Evolutionary conservation across 2,113 vertebrate species (phyloP).

Genomic region (Girardinichthys multiradiatus): DNA sequence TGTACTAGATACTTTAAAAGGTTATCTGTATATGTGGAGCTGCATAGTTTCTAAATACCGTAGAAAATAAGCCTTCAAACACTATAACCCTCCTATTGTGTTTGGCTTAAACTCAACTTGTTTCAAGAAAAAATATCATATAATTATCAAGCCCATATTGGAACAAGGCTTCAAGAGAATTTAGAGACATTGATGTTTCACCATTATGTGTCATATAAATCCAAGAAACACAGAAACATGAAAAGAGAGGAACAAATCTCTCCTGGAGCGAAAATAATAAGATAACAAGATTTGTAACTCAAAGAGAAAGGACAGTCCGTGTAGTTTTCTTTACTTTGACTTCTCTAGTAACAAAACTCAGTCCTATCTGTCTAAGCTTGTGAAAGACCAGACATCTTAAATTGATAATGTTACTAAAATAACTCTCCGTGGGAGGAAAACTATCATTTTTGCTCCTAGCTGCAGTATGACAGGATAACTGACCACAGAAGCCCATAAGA

Average conservation of each 20-base stretch:
- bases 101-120: not conserved
- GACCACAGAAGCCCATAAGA: not conserved
- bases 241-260: not conserved
- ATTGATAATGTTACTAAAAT: not conserved
- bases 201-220: too few relatives aligned
- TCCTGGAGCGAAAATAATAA: too few relatives aligned
- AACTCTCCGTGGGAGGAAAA: not conserved
- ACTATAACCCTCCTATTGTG: not conserved
- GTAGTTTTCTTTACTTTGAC: not conserved
- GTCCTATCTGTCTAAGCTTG: not conserved
- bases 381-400: not conserved
- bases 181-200: too few relatives aligned
- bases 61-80: too few relatives aligned
- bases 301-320: not conserved
- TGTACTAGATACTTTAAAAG: not conserved
- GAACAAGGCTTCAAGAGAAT: too few relatives aligned
- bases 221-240: not conserved
- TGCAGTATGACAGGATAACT: not conserved
- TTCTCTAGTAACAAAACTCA: not conserved
- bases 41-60: not conserved
- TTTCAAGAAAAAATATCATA: not conserved
- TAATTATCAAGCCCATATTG: too few relatives aligned
- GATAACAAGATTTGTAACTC: not conserved
- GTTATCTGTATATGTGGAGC: not conserved
- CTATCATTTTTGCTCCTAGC: not conserved